Percentiles rank a stretch among this genome's conserved stretches.
phyloP scores from a whole-genome alignment of 2,888 invertebrate species.

The Habrosyne pyritoides region DNA sequence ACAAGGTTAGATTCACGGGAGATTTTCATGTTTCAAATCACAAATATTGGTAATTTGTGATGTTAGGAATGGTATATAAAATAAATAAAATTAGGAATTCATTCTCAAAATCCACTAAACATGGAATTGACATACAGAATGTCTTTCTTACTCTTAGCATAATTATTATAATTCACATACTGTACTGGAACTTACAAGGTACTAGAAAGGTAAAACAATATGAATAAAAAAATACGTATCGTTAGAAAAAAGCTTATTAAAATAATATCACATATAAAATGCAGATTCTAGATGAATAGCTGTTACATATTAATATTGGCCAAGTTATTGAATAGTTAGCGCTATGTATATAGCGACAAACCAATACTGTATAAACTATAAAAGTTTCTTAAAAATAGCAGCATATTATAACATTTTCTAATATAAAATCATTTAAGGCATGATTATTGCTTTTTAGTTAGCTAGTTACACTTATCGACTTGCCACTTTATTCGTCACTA shows the following conservation, averaged over 20 bases:
- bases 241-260: slow-evolving; percentile 8
- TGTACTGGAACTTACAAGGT: neutral
- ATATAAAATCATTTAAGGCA: neutral
- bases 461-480: too few relatives aligned
- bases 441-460: neutral
- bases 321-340: neutral
- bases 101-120: too few relatives aligned
- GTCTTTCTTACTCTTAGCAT: neutral
- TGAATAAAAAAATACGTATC: neutral
- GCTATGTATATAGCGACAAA: neutral
- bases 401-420: too few relatives aligned
- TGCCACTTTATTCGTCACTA: too few relatives aligned
- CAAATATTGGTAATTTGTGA: too few relatives aligned
- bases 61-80: neutral
- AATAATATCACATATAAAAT: slow-evolving; percentile 32
- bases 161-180: neutral
- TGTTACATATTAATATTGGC: too few relatives aligned
- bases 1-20: neutral
- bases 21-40: neutral
- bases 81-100: neutral
- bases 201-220: neutral
- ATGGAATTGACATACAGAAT: neutral
- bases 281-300: neutral
- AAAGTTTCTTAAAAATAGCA: too few relatives aligned
- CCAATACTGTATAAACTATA: too few relatives aligned